Evolutionary conservation across 2,113 vertebrate genomes (phyloP), one percentile per base, ranked within the genome.

Genomic region (Boulengeromyrus knoepffleri): DNA sequence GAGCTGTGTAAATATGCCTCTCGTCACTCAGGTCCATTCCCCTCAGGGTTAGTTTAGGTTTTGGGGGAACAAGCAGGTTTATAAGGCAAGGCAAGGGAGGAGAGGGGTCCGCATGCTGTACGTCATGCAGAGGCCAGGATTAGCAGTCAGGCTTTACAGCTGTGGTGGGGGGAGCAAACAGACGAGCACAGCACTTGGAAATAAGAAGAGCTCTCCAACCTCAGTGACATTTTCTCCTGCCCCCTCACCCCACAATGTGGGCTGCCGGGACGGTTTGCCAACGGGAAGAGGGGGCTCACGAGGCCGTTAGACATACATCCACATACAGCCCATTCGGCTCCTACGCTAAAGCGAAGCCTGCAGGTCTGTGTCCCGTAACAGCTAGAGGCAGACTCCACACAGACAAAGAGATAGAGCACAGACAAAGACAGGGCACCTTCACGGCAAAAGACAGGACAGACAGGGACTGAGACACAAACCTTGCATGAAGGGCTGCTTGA

Each of bases 181-280:
- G 88, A 93, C 87, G 92, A 91, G 90, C 88, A 93, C 49, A 93
- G 90, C 91, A 90, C 90, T 90, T 90, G 88, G 80, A 92, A 85
- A 91, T 90, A 92, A 93, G 87, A 92, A 92, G 88, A 93, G 90
- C 92, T 94, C 92, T 94, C 93, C 92, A 95, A 95, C 93, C 94
- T 95, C 94, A 91, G 46, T 87, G 91, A 90, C 58, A 88, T 88
- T 93, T 45, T 45, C 83, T 91, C 92, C 92, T 91, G 92, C 49
- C 52, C 91, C 92, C 93, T 84, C 84, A 27, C 92, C 93, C 87
- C 70, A 86, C 90, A 91, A 87, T 36, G 89, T 88, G 47, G 84
- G 66, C 89, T 74, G 89, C 31, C 46, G 87, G 50, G 42, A 66
- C 31, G 24, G 46, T 50, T 88, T 88, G 85, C 88, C 62, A 39